Evolutionary conservation across 2,113 vertebrate species (phyloP).

Genomic region (Cyanoramphus novaezelandiae): DNA sequence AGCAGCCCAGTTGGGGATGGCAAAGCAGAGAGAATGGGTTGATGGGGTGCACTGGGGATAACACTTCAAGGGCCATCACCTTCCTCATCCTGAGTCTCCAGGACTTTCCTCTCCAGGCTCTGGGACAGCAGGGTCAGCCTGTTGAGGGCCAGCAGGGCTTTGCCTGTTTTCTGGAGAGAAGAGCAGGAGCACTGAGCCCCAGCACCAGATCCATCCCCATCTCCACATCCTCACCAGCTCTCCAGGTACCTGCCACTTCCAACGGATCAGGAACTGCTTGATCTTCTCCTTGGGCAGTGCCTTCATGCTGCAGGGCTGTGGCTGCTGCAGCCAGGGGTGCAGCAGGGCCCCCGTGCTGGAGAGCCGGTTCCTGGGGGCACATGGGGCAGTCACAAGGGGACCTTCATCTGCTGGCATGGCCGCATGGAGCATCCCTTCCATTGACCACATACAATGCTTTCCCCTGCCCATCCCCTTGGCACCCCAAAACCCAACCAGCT

Average conservation of each 20-base stretch:
- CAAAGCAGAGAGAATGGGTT: neutral
- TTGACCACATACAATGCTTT: neutral
- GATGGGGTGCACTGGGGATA: fast-evolving
- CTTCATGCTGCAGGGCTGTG: conserved; percentile 65
- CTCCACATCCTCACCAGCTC: fast-evolving
- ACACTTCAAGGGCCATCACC: neutral
- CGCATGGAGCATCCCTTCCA: neutral
- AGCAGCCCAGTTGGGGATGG: neutral
- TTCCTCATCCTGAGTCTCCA: conserved; percentile 54
- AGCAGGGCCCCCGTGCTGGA: conserved; percentile 75
- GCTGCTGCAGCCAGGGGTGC: conserved; percentile 83
- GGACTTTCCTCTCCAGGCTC: conserved; percentile 59
- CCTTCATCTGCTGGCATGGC: no score
- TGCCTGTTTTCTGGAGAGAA: conserved; percentile 83
- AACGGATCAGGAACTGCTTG: conserved; percentile 77
- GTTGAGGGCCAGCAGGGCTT: conserved; percentile 85
- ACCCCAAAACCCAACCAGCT: neutral
- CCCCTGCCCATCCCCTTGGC: neutral
- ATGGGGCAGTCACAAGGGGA: fast-evolving
- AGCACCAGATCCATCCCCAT: neutral
- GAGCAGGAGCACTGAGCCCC: neutral
- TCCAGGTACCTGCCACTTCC: conserved; percentile 83
- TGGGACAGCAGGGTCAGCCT: conserved; percentile 81
- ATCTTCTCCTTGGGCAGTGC: conserved; percentile 84
- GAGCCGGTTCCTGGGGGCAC: conserved; percentile 71